Conservation (phyloP, 2,888 invertebrate species). For the Pseudococcus viburni region DNA sequence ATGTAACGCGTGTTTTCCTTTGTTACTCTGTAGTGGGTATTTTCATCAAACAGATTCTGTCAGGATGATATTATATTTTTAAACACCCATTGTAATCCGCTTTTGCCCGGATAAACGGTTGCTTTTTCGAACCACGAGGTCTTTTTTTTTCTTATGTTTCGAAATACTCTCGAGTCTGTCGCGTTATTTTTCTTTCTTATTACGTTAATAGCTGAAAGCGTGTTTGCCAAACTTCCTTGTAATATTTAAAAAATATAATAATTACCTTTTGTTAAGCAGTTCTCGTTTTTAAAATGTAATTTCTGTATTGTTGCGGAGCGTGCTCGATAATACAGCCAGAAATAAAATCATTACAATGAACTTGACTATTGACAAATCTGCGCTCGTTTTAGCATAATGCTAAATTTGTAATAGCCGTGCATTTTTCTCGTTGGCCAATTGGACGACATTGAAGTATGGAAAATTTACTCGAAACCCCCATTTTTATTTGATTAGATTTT, state of each 20-base stretch:
- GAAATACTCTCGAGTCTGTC: background rate
- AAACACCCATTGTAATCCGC: background rate
- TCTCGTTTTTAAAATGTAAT: conserved; percentile 20
- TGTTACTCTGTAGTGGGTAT: too few species aligned
- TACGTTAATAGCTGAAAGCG: background rate
- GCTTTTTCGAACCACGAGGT: background rate
- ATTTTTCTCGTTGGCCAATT: background rate
- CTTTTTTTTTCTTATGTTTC: background rate
- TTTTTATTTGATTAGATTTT: background rate
- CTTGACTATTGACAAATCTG: background rate
- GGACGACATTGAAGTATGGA: background rate
- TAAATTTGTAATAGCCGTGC: background rate
- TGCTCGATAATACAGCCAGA: background rate
- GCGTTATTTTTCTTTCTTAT: background rate
- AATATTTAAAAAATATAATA: background rate
- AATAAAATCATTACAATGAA: conserved; percentile 24
- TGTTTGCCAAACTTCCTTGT: background rate
- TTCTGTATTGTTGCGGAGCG: background rate
- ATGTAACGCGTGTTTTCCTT: too few species aligned
- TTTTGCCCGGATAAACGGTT: background rate
- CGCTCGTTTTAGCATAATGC: background rate
- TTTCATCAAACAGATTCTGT: too few species aligned
- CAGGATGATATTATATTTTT: background rate
- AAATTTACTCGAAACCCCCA: background rate
- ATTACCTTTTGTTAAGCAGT: background rate